Percentiles rank a stretch among this genome's conserved stretches.
These are phyloP conservation scores for Peromyscus aztecus DNA, from an alignment of 2,797 vertebrate genomes.

Conservation along the genomic window DNA sequence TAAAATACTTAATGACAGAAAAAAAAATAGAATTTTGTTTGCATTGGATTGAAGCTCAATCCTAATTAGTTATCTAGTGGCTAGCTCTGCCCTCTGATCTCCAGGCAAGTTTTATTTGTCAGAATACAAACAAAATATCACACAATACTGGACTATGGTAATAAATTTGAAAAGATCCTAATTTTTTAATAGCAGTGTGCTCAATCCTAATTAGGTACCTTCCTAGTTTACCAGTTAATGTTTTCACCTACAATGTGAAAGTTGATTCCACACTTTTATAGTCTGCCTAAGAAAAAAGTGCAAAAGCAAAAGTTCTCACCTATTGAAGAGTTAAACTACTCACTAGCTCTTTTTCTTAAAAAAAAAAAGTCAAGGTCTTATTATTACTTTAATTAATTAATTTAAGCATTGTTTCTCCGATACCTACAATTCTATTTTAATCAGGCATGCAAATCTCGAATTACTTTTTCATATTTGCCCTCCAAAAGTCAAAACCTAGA, in stretches of 20 bases:
- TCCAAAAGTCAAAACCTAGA: not conserved
- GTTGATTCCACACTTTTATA: not conserved
- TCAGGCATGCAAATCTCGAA: not conserved
- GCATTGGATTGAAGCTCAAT: not conserved
- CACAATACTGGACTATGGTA: not conserved
- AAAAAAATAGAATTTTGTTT: conserved; percentile 22
- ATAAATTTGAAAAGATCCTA: not conserved
- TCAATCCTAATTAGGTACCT: not conserved
- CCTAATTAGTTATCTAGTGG: too few species aligned
- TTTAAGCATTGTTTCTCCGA: not conserved
- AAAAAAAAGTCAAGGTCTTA: not conserved
- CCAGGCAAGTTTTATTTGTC: too few species aligned
- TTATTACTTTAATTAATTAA: conserved; percentile 14
- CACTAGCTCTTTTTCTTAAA: not conserved
- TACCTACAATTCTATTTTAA: not conserved
- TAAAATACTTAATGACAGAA: not conserved
- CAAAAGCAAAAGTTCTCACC: not conserved
- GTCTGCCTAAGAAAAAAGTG: not conserved
- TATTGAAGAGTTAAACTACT: not conserved
- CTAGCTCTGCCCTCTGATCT: too few species aligned
- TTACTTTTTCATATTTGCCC: not conserved
- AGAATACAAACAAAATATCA: too few species aligned
- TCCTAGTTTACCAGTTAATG: not conserved
- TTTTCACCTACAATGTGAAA: not conserved
- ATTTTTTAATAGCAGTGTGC: not conserved